Conservation (phyloP, 2,888 invertebrate genomes). For the Nomada fabriciana region DNA sequence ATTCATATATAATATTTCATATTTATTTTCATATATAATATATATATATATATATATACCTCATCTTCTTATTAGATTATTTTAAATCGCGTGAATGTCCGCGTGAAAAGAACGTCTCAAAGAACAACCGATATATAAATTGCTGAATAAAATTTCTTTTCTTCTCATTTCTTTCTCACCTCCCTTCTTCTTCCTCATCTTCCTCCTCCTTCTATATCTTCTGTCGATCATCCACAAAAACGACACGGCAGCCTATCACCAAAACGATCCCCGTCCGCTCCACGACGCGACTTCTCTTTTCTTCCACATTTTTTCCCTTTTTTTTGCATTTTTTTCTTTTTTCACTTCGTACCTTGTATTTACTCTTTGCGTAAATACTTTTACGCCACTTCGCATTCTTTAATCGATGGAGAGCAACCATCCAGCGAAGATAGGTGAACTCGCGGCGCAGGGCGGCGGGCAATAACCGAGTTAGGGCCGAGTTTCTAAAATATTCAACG, state of each 20-base stretch:
- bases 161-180: conserved; percentile 19
- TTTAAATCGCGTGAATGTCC: conserved; percentile 60
- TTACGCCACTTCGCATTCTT: background rate
- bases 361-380: background rate
- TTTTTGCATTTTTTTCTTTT: background rate
- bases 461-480: conserved; percentile 61
- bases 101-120: conserved; percentile 65
- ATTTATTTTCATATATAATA: conserved; percentile 60
- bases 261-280: conserved; percentile 60
- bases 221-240: conserved; percentile 48
- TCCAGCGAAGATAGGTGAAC: background rate
- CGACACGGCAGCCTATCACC: conserved; percentile 71
- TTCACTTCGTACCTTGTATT: background rate
- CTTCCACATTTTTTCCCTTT: background rate
- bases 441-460: conserved; percentile 30
- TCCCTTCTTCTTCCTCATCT: background rate
- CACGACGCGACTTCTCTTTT: conserved; percentile 42
- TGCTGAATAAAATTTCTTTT: conserved; percentile 65
- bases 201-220: conserved; percentile 7
- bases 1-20: conserved; percentile 68
- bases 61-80: conserved; percentile 66
- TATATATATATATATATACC: conserved; percentile 61
- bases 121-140: conserved; percentile 71
- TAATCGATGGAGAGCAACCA: too few species aligned
- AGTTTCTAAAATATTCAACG: conserved; percentile 63